Evolutionary conservation across 2,113 vertebrate species (phyloP), one percentile per base, ranked within the genome.

Genomic region (Rynchops niger): DNA sequence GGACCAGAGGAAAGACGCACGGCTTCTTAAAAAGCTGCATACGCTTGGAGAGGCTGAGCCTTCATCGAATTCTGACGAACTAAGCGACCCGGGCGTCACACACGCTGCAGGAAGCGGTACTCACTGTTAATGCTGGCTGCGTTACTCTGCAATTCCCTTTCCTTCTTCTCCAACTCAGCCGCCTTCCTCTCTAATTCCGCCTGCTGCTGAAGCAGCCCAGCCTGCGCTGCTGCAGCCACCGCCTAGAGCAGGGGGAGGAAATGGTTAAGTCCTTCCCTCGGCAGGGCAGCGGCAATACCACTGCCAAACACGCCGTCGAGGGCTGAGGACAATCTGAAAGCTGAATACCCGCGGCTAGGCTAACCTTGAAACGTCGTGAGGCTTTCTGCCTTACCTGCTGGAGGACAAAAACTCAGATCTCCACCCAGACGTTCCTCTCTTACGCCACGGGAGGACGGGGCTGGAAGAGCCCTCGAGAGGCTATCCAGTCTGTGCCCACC

Each of bases 101-200:
- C 14, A 19, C 43, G 27, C 12, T 6, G 26, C 45, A 27, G 17
- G 32, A 5, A 23, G 52, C 53, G 11, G 30, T 67, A 95, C 97
- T 97, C 94, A 99, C 98, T 95, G 4, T 98, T 95, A 9, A 98
- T 85, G 94, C 67, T 97, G 71, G 98, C 98, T 25, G 97, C 95
- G 0, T 98, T 98, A 88, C 97, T 99, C 96, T 99, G 98, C 5
- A 99, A 72, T 72, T 99, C 99, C 86, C 98, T 98, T 72, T 99
- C 99, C 97, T 99, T 99, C 72, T 98, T 98, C 18, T 99, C 99
- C 93, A 99, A 94, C 89, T 99, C 99, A 0, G 99, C 99, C 11
- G 99, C 99, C 85, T 99, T 99, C 91, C 95, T 98, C 97, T 99
- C 99, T 87, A 99, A 96, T 88, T 99, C 99, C 45, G 99, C 99